Conservation (phyloP, 2,888 invertebrate genomes). For the Petrophora chlorosata region DNA sequence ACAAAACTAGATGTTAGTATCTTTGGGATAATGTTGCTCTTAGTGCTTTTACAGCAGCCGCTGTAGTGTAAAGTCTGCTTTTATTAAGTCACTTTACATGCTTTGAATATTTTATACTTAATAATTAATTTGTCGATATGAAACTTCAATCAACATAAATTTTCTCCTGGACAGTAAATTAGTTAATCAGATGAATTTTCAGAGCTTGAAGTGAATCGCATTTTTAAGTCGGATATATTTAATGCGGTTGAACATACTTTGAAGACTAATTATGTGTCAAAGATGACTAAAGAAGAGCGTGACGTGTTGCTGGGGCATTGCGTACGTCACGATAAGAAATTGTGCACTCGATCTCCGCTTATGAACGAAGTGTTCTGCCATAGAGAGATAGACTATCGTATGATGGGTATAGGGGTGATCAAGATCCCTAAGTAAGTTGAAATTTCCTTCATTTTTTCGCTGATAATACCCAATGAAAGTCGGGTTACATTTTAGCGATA, state of each 20-base stretch:
- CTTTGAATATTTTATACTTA: neutral
- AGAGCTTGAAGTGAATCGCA: conserved; percentile 85
- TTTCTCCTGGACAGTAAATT: too few species aligned
- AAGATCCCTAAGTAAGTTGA: conserved; percentile 58
- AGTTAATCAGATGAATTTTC: too few species aligned
- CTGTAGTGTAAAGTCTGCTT: neutral
- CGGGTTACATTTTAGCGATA: neutral
- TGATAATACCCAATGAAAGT: conserved; percentile 4
- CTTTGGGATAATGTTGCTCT: conserved; percentile 10
- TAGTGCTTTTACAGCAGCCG: neutral
- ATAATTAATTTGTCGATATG: too few species aligned
- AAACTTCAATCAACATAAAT: too few species aligned
- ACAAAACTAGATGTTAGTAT: conserved; percentile 1
- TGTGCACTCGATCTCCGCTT: conserved; percentile 83
- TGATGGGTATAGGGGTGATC: conserved; percentile 81
- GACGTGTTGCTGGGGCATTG: conserved; percentile 80
- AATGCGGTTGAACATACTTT: conserved; percentile 80
- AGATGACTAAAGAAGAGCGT: conserved; percentile 77
- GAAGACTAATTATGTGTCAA: conserved; percentile 61
- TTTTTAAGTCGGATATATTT: conserved; percentile 85
- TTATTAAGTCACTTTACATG: neutral
- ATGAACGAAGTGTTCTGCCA: conserved; percentile 84
- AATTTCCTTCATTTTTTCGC: neutral
- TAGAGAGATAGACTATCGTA: conserved; percentile 82
- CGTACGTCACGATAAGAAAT: conserved; percentile 79